These are phyloP conservation scores for Macrotis lagotis DNA, from an alignment of 2,113 vertebrate genomes.

Conservation along the genomic window DNA sequence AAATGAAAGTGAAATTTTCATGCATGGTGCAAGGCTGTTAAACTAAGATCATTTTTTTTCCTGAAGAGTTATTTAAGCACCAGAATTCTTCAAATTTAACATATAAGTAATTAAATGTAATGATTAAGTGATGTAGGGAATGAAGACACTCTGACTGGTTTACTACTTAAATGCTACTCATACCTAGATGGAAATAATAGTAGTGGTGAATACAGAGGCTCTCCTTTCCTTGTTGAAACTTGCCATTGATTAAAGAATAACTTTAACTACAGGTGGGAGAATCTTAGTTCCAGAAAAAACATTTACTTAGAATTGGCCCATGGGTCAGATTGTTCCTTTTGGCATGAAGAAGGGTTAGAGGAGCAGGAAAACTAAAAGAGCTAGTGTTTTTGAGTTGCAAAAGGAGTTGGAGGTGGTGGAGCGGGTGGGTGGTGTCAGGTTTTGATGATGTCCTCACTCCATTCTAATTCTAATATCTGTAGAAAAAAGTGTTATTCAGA, in stretches of 20 bases:
- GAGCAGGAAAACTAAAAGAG: background rate
- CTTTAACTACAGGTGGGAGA: background rate
- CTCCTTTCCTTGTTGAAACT: background rate
- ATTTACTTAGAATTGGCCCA: background rate
- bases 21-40: background rate
- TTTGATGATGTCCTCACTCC: background rate
- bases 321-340: background rate
- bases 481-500: background rate
- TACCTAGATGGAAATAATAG: background rate
- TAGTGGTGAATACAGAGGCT: background rate
- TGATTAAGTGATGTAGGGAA: background rate
- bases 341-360: background rate
- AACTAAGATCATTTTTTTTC: background rate
- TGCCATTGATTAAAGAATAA: background rate
- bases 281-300: background rate
- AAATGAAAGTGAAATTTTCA: background rate
- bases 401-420: no score
- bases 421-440: rapidly evolving
- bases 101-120: background rate
- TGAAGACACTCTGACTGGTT: background rate
- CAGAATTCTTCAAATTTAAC: background rate
- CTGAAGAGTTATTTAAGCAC: background rate
- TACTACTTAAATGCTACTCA: background rate
- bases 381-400: background rate
- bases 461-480: background rate